Conservation (phyloP, 2,113 vertebrate genomes). For the Arvicanthis niloticus region DNA sequence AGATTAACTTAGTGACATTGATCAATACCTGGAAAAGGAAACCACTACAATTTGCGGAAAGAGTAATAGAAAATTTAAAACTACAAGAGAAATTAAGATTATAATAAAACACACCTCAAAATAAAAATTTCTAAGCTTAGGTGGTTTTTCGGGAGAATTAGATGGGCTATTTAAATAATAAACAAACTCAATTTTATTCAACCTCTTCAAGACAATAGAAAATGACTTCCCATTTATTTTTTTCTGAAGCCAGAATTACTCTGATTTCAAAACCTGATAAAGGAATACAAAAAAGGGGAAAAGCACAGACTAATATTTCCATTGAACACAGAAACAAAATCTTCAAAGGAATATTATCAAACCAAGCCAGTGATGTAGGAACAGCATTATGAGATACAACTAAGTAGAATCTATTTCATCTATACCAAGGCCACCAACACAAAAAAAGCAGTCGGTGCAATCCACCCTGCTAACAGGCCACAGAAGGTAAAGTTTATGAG, state of each 20-base stretch:
- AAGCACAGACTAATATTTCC: neutral
- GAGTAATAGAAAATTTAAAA: neutral
- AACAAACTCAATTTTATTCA: neutral
- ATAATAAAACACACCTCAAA: neutral
- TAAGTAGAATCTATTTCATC: neutral
- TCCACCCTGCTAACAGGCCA: neutral
- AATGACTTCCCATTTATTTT: neutral
- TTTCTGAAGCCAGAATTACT: neutral
- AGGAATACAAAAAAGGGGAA: neutral
- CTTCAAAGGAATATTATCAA: neutral
- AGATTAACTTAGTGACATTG: neutral
- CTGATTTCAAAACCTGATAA: neutral
- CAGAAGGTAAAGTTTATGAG: neutral
- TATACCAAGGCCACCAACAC: neutral
- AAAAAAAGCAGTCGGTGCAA: neutral
- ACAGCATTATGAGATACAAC: neutral
- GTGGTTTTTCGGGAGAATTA: neutral
- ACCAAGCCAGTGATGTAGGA: neutral
- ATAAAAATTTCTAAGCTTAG: neutral
- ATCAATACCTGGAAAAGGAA: constrained; percentile 7
- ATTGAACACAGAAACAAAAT: constrained; percentile 12
- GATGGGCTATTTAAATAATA: neutral
- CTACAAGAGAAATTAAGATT: neutral
- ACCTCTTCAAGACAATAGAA: neutral
- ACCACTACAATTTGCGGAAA: neutral